Percentiles rank a stretch among this genome's conserved stretches.
Conservation (phyloP, 2,797 vertebrate species). For the Chiroxiphia lanceolata region DNA sequence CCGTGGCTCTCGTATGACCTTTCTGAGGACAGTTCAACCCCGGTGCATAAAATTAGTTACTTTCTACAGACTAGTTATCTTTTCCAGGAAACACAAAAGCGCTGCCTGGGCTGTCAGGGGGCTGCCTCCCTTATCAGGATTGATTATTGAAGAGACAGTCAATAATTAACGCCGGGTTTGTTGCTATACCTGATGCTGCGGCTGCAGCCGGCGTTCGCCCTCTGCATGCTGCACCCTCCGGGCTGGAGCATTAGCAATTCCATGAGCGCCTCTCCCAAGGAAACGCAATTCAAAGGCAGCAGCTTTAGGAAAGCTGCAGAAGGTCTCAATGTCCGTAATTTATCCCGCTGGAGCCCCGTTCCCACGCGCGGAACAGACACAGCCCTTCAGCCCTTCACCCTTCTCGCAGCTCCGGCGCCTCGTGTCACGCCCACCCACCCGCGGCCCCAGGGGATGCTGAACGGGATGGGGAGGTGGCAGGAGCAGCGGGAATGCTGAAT, state of each 20-base stretch:
- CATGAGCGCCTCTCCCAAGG: not conserved
- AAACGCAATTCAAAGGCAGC: not conserved
- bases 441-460: not conserved
- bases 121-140: not conserved
- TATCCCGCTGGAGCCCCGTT: not conserved
- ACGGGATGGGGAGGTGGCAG: not conserved
- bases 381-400: not conserved
- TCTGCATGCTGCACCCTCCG: slow-evolving; percentile 1
- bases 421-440: not conserved
- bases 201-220: slow-evolving; percentile 5
- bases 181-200: not conserved
- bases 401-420: not conserved
- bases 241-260: slow-evolving; percentile 17
- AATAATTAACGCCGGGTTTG: slow-evolving; percentile 1
- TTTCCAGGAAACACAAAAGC: not conserved
- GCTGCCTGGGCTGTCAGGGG: not conserved
- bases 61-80: not conserved
- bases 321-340: not conserved
- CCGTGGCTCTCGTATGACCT: not conserved
- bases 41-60: not conserved
- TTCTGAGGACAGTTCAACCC: not conserved
- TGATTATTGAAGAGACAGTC: not conserved
- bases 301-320: not conserved
- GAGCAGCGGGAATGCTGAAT: not conserved
- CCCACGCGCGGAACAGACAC: not conserved